These are phyloP conservation scores for Leptogaster cylindrica DNA, from an alignment of 2,888 invertebrate species.

Conservation along the genomic window DNA sequence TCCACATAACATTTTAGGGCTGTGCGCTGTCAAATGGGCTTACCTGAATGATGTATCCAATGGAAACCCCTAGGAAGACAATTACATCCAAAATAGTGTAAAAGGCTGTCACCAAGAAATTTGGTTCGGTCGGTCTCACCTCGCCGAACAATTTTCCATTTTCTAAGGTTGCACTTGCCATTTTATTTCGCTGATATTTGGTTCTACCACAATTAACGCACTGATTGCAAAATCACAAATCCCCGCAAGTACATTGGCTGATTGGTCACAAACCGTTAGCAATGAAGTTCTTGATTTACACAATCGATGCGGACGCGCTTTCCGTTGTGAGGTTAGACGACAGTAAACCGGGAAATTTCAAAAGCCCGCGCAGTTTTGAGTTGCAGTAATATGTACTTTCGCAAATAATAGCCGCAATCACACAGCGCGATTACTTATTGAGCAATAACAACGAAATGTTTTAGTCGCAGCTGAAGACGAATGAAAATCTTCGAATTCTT, in stretches of 20 bases:
- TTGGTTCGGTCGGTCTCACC: constrained; percentile 36
- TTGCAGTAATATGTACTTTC: too few relatives aligned
- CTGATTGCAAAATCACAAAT: neutral
- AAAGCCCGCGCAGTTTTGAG: too few relatives aligned
- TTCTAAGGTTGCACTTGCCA: neutral
- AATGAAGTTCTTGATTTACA: too few relatives aligned
- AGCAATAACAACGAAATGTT: neutral
- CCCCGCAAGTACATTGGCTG: too few relatives aligned
- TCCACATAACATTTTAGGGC: neutral
- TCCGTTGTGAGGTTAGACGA: too few relatives aligned
- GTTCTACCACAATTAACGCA: neutral
- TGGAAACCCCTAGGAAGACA: constrained; percentile 57
- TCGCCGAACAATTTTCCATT: constrained; percentile 8
- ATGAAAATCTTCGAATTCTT: neutral
- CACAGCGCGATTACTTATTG: neutral
- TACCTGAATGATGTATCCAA: constrained; percentile 59
- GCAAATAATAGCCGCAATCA: too few relatives aligned
- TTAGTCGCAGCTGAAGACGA: neutral
- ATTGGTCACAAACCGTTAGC: too few relatives aligned
- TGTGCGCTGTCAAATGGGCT: too few relatives aligned
- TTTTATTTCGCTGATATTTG: too few relatives aligned
- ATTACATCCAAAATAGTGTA: constrained; percentile 56
- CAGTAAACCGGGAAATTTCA: too few relatives aligned
- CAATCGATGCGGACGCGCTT: too few relatives aligned
- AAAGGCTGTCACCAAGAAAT: constrained; percentile 49